Evolutionary conservation across 2,113 vertebrate species (phyloP).

Genomic region (Chlamydotis undulata): DNA sequence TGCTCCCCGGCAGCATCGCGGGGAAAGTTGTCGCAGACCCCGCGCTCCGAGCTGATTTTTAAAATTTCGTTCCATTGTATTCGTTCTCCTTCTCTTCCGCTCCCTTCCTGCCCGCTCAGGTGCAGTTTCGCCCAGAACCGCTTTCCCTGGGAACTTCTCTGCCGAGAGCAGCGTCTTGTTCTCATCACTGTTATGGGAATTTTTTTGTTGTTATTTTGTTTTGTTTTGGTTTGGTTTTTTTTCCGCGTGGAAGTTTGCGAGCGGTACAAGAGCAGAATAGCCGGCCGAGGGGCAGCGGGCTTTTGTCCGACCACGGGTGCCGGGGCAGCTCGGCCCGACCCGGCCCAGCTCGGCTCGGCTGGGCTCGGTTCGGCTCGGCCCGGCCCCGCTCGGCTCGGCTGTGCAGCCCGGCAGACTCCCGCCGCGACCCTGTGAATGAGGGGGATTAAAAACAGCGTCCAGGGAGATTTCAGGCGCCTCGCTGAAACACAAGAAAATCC

Average conservation of each 20-base stretch:
- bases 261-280: background rate
- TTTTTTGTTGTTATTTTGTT: too few relatives aligned
- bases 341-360: too few relatives aligned
- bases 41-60: background rate
- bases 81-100: background rate
- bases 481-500: background rate
- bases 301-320: background rate
- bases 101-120: background rate
- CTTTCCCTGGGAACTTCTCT: background rate
- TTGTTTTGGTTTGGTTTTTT: too few relatives aligned
- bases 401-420: background rate
- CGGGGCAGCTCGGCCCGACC: background rate
- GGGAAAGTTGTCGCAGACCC: background rate
- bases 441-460: background rate
- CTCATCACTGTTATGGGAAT: background rate
- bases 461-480: background rate
- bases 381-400: background rate
- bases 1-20: background rate
- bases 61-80: fast-evolving
- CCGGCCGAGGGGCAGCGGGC: background rate
- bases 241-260: background rate
- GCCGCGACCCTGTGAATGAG: background rate
- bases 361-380: too few relatives aligned
- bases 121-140: background rate
- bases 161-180: background rate